These are phyloP conservation scores for Oncorhynchus masou DNA, from an alignment of 2,113 vertebrate genomes.

Conservation along the genomic window DNA sequence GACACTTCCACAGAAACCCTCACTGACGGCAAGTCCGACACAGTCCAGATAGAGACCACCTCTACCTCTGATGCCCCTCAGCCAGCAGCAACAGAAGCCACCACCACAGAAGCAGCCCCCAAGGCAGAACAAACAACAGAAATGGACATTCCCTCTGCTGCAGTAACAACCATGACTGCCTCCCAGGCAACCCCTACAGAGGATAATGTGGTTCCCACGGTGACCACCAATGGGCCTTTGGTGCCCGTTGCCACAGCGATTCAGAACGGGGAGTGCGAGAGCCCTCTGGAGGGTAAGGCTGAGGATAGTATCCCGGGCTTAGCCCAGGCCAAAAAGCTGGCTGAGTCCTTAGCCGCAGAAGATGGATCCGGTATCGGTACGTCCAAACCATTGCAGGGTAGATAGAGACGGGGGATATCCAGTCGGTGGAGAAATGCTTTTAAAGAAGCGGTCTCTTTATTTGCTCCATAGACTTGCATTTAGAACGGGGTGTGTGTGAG, in stretches of 20 bases:
- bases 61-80: constrained; percentile 22
- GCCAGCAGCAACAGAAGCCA: constrained; percentile 16
- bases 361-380: constrained; percentile 86
- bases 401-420: constrained; percentile 43
- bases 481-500: too few species aligned
- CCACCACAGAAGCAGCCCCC: constrained; percentile 21
- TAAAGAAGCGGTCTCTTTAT: not conserved
- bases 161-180: not conserved
- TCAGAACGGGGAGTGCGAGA: constrained; percentile 72
- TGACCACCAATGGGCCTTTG: constrained; percentile 63
- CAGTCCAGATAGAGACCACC: constrained; percentile 26
- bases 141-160: constrained; percentile 2
- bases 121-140: constrained; percentile 17
- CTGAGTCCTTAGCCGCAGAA: constrained; percentile 88
- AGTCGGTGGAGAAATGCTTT: constrained; percentile 52
- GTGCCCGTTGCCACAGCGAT: constrained; percentile 48
- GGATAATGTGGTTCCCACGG: constrained; percentile 37
- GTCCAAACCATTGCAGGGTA: constrained; percentile 42
- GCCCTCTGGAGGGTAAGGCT: constrained; percentile 75
- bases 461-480: not conserved
- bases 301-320: constrained; percentile 84
- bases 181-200: constrained; percentile 26
- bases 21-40: constrained; percentile 3
- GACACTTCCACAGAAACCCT: constrained; percentile 26
- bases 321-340: constrained; percentile 93